Conservation (phyloP, 2,888 invertebrate species). For the Tetragnatha montana region DNA sequence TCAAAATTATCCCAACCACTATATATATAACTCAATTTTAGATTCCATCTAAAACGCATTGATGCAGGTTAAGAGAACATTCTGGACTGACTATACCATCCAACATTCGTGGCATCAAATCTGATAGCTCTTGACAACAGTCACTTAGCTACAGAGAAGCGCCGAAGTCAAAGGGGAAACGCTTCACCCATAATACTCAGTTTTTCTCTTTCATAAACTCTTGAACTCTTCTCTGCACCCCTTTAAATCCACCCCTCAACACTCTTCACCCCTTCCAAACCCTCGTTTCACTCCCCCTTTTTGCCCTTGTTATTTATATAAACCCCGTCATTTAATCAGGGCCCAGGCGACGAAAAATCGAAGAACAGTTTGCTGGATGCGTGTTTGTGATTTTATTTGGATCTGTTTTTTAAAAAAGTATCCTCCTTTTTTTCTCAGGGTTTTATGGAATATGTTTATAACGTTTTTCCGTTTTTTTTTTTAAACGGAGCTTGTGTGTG, state of each 20-base stretch:
- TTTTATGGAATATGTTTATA: too few species aligned
- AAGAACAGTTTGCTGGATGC: conserved; percentile 23
- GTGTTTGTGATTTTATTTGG: background rate
- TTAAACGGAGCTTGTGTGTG: too few species aligned
- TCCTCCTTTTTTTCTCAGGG: too few species aligned
- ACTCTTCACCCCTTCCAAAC: background rate
- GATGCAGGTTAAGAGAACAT: background rate
- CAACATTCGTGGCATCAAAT: background rate
- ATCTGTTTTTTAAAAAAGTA: too few species aligned
- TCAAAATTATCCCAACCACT: too few species aligned
- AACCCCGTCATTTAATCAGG: conserved; percentile 43
- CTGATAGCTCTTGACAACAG: conserved; percentile 1
- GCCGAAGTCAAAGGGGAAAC: background rate
- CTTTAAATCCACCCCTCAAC: background rate
- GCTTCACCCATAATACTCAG: background rate
- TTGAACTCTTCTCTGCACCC: background rate
- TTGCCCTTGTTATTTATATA: conserved; percentile 33
- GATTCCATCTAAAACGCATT: background rate
- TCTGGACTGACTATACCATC: background rate
- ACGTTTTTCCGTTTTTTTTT: too few species aligned
- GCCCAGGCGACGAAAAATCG: conserved; percentile 28
- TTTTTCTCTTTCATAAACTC: conserved; percentile 11
- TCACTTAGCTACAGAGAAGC: background rate
- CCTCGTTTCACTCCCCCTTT: background rate
- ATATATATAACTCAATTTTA: too few species aligned